These are phyloP conservation scores for Sebastes minor DNA, from an alignment of 2,797 vertebrate species.

Conservation along the genomic window DNA sequence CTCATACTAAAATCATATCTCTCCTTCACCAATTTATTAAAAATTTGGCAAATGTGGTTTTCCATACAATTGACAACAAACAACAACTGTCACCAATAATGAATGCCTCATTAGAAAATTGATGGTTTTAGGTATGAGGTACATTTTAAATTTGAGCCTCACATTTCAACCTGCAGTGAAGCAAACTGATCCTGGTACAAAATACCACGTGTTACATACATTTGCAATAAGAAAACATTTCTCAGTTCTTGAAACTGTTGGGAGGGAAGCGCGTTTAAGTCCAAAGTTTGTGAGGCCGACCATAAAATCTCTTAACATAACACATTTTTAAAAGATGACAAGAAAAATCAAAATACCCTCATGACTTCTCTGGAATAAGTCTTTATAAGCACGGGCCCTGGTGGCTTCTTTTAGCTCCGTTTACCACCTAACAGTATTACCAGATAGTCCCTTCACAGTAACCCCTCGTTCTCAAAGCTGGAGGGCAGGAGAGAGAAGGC, in stretches of 20 bases:
- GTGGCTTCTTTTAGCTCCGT: conserved; percentile 19
- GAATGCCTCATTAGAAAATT: not conserved
- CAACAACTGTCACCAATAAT: not conserved
- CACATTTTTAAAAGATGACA: conserved; percentile 15
- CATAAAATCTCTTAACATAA: not conserved
- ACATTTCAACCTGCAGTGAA: not conserved
- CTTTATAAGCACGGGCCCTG: too few species aligned
- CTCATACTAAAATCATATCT: not conserved
- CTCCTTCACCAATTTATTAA: not conserved
- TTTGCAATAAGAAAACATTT: not conserved
- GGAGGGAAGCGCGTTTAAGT: not conserved
- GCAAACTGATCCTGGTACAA: not conserved
- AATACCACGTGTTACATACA: conserved; percentile 6
- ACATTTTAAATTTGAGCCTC: not conserved
- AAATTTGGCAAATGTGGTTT: conserved; percentile 5
- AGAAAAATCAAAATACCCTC: conserved; percentile 18
- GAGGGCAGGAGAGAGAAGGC: conserved; percentile 87
- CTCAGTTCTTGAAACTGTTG: not conserved
- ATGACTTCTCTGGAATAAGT: too few species aligned
- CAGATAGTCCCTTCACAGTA: conserved; percentile 69
- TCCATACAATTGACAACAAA: conserved; percentile 12
- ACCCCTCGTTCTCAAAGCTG: conserved; percentile 78
- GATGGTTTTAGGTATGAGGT: not conserved
- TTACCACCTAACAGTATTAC: conserved; percentile 12
- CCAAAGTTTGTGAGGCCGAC: not conserved